Evolutionary conservation across 2,113 vertebrate genomes (phyloP), one percentile per base, ranked within the genome.

Genomic region (Hippocampus abdominalis): DNA sequence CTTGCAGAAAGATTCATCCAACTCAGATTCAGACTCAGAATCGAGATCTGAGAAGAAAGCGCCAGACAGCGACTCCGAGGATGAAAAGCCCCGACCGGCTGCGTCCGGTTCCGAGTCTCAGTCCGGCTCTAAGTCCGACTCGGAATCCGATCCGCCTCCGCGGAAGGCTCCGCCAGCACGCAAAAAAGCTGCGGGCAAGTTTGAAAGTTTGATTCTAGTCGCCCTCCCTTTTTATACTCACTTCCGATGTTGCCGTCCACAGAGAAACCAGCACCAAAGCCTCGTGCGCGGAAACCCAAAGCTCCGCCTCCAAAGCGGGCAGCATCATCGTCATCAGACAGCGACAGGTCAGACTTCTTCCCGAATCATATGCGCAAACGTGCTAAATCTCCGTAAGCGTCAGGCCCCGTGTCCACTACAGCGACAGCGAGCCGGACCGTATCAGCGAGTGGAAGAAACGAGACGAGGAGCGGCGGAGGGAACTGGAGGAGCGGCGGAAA

Each of bases 371-470:
- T 44, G 42, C 12, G 12, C 42, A 44, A 2, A 3, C 42, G 21
- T 13, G 29, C 36, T 60, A 36, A 29, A 8, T 27, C 42, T 5
- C 5, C 32, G 32, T 36, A 36, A 56, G 3, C 9, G 12, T 12
- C 23, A 12, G 13, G 16, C 57, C 15, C 29, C 9, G 7, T 46
- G 13, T 18, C 40, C 39, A 6, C 39, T 2, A 82, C 71, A 97
- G 95, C 0, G 95, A 95, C 2, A 96, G 95, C 2, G 95, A 94
- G 2, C 91, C 94, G 4, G 96, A 98, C 84, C 94, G 93, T 64
- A 95, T 99, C 91, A 96, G 97, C 0, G 96, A 96, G 68, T 98
- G 97, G 97, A 98, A 98, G 85, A 94, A 95, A 67, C 78, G 94
- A 1, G 97, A 98, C 0, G 96, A 98, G 74, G 95, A 95, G 63